phyloP scores from a whole-genome alignment of 2,113 vertebrate species.

The Anolis sagrei region DNA sequence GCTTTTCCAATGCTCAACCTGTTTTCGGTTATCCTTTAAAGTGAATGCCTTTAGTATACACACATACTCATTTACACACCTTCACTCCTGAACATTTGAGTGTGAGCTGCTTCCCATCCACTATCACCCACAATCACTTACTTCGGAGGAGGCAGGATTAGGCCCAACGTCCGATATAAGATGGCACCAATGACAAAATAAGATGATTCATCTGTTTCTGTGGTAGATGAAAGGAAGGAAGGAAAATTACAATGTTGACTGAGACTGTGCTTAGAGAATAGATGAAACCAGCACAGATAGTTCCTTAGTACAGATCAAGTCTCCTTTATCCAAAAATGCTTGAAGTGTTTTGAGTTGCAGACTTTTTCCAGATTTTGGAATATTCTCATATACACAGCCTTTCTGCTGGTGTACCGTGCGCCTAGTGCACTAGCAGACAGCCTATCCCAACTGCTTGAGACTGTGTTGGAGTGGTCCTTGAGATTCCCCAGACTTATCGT shows the following conservation, averaged over 20 bases:
- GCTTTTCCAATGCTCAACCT: background rate
- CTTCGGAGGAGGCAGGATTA: conserved; percentile 92
- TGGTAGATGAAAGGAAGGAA: conserved; percentile 39
- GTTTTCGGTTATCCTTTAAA: background rate
- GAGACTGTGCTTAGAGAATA: no score
- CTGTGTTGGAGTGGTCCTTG: no score
- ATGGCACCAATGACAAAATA: conserved; percentile 97
- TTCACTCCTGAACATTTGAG: background rate
- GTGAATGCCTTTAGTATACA: background rate
- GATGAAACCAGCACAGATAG: background rate
- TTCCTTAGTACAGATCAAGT: background rate
- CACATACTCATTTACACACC: background rate
- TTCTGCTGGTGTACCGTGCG: no score
- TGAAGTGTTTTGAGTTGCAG: no score
- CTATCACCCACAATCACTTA: conserved; percentile 68
- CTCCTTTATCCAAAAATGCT: no score
- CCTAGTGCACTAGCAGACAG: no score
- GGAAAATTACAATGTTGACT: conserved; percentile 11
- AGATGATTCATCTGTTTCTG: conserved; percentile 85
- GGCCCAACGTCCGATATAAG: conserved; percentile 91
- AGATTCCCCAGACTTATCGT: no score
- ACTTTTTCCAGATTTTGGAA: no score
- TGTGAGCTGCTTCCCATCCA: background rate
- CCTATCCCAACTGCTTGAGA: no score
- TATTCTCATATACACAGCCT: no score